Percentiles rank a stretch among this genome's conserved stretches.
Evolutionary conservation across 2,113 vertebrate species (phyloP).

Genomic region (Mungos mungo): DNA sequence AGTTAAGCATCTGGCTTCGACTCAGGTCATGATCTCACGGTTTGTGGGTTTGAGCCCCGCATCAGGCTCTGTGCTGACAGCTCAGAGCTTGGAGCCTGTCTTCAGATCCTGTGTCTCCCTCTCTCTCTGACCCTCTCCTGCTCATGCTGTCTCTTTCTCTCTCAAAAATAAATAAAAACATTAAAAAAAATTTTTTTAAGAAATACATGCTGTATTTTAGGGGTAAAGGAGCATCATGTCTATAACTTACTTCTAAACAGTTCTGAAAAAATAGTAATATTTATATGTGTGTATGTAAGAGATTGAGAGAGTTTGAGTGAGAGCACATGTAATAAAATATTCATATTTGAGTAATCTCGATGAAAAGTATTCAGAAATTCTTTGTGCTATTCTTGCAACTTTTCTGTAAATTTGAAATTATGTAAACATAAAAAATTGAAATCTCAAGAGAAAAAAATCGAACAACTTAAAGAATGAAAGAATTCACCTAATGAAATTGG

Average conservation of each 20-base stretch:
- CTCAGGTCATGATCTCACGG: too few relatives aligned
- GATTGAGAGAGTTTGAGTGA: background rate
- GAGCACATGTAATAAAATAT: background rate
- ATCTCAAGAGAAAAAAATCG: background rate
- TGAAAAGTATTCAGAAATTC: background rate
- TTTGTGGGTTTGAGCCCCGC: too few relatives aligned
- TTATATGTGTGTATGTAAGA: background rate
- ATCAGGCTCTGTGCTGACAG: too few relatives aligned
- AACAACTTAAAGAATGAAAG: constrained; percentile 2
- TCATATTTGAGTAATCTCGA: background rate
- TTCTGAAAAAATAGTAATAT: background rate
- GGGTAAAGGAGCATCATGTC: background rate
- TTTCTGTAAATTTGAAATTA: background rate
- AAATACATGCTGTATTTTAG: background rate
- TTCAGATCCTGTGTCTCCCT: too few relatives aligned
- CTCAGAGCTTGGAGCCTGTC: too few relatives aligned
- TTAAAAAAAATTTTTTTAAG: background rate
- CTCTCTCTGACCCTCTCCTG: too few relatives aligned
- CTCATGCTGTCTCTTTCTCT: too few relatives aligned
- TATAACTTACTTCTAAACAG: background rate
- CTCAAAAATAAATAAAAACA: too few relatives aligned
- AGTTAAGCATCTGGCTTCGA: too few relatives aligned
- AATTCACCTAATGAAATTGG: background rate
- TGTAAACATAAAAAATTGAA: background rate
- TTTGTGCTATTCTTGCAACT: background rate